Evolutionary conservation across 1,140 invertebrate genomes (phyloP).

Genomic region (Bombus terrestris): DNA sequence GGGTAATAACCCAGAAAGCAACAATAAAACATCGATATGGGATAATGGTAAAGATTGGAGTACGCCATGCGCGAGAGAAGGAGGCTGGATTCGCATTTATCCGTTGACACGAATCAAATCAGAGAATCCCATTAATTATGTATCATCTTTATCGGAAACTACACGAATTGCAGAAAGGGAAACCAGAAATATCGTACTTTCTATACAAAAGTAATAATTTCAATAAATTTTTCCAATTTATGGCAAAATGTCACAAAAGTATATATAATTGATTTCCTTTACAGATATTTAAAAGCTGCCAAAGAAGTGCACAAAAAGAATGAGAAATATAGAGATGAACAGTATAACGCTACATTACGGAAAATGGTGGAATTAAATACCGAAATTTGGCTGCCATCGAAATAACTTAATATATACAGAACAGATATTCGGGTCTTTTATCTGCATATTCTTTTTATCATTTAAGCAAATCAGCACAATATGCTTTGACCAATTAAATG

Average conservation of each 20-base stretch:
- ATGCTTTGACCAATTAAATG: constrained; percentile 28
- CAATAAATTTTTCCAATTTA: not conserved
- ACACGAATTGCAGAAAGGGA: constrained; percentile 72
- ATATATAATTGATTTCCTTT: constrained; percentile 5
- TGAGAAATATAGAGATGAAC: constrained; percentile 77
- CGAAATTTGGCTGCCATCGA: constrained; percentile 81
- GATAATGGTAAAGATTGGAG: constrained; percentile 86
- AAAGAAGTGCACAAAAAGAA: constrained; percentile 77
- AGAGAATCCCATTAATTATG: constrained; percentile 54
- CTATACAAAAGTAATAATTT: constrained; percentile 76
- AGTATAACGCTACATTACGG: constrained; percentile 76
- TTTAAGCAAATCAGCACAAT: constrained; percentile 20
- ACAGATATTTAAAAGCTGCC: constrained; percentile 78
- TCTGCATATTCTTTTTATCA: constrained; percentile 2
- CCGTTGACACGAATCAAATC: constrained; percentile 76
- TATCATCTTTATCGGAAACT: constrained; percentile 41
- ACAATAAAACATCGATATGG: constrained; percentile 77
- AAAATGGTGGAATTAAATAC: constrained; percentile 72
- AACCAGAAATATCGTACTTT: constrained; percentile 75
- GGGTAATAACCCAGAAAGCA: constrained; percentile 58
- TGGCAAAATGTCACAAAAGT: not conserved
- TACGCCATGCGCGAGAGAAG: constrained; percentile 82
- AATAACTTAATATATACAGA: constrained; percentile 62
- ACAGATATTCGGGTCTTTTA: not conserved
- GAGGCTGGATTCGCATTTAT: constrained; percentile 86